phyloP scores from a whole-genome alignment of 2,888 invertebrate species.

The Drosophila lacicola region DNA sequence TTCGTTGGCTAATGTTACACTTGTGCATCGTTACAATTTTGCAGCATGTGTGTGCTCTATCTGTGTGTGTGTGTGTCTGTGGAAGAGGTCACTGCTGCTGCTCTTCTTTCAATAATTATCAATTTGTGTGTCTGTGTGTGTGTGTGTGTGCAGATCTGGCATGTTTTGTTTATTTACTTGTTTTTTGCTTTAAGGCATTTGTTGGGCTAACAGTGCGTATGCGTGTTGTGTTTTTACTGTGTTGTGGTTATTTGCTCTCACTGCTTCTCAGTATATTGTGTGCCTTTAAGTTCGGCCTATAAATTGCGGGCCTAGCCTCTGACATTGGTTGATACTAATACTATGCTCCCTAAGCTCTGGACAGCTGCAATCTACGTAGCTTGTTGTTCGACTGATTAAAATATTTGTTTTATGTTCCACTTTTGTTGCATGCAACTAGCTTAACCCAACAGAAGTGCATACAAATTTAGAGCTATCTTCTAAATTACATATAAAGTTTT shows the following conservation, averaged over 20 bases:
- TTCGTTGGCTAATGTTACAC: constrained; percentile 80
- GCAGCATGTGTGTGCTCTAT: constrained; percentile 2
- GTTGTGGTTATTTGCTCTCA: constrained; percentile 42
- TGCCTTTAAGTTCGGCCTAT: constrained; percentile 44
- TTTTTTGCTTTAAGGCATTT: constrained; percentile 71
- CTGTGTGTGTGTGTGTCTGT: constrained; percentile 13
- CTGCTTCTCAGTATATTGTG: constrained; percentile 56
- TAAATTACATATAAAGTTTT: neutral
- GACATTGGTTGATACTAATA: constrained; percentile 15
- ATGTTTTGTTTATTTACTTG: constrained; percentile 77
- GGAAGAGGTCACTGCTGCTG: constrained; percentile 50
- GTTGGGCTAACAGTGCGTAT: constrained; percentile 73
- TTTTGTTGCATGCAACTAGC: neutral
- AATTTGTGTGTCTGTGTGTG: constrained; percentile 58
- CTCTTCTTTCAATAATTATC: constrained; percentile 71
- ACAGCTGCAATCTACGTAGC: constrained; percentile 32
- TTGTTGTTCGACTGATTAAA: constrained; percentile 57
- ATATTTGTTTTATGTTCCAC: constrained; percentile 45
- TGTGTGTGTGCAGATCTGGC: constrained; percentile 45
- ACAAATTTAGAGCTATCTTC: neutral
- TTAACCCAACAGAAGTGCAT: neutral
- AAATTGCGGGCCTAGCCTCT: constrained; percentile 35
- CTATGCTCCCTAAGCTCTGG: constrained; percentile 6
- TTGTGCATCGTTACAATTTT: constrained; percentile 75
- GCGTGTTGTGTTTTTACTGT: constrained; percentile 52